Conservation (phyloP, 2,113 vertebrate species). For the Dromiciops gliroides region DNA sequence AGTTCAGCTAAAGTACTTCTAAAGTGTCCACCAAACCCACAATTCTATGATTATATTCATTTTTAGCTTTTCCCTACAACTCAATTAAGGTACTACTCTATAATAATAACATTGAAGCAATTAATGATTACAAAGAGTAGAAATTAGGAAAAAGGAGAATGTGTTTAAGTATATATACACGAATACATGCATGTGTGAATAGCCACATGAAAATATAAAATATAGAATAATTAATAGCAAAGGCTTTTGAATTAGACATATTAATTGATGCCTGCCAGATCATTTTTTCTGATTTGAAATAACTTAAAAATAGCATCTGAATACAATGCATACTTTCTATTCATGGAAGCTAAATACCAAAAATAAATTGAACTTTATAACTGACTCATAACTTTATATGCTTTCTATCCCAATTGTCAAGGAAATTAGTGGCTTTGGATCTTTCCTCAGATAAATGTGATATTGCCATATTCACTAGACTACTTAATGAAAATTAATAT, state of each 20-base stretch:
- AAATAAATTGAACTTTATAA: constrained; percentile 71
- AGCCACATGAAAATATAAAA: constrained; percentile 46
- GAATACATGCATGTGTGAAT: constrained; percentile 35
- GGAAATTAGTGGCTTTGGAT: constrained; percentile 61
- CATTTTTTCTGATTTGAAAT: constrained; percentile 67
- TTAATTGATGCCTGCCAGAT: constrained; percentile 58
- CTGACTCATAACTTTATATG: constrained; percentile 68
- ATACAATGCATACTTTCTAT: constrained; percentile 69
- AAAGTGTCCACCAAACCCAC: constrained; percentile 41
- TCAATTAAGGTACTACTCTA: constrained; percentile 38
- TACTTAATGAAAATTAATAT: constrained; percentile 79
- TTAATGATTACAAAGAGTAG: constrained; percentile 32
- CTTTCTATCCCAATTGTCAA: constrained; percentile 66
- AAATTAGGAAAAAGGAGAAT: constrained; percentile 30
- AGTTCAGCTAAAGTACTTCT: neutral
- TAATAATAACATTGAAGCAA: constrained; percentile 55
- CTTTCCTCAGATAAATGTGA: constrained; percentile 71
- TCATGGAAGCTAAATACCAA: constrained; percentile 57
- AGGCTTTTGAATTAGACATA: constrained; percentile 57
- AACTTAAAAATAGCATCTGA: constrained; percentile 66
- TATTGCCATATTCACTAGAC: constrained; percentile 64
- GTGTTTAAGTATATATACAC: neutral
- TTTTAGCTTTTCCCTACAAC: constrained; percentile 44
- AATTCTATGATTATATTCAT: constrained; percentile 36
- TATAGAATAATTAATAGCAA: constrained; percentile 60